Evolutionary conservation across 2,797 vertebrate species (phyloP).

Genomic region (Saxicola maurus): DNA sequence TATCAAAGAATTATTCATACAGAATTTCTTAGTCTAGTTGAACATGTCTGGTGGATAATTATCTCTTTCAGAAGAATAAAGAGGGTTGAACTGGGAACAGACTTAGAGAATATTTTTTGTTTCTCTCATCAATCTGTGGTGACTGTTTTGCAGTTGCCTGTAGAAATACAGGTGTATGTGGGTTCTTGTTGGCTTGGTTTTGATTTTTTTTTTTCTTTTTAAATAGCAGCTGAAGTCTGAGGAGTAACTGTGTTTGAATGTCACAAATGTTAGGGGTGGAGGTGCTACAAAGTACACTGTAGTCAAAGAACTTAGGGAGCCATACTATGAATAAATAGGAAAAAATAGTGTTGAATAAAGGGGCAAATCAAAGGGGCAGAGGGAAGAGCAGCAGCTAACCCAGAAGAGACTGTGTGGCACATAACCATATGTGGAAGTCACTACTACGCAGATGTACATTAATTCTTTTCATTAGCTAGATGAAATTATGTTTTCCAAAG

Average conservation of each 20-base stretch:
- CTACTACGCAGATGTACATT: not conserved
- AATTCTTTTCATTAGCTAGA: not conserved
- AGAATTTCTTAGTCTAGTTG: not conserved
- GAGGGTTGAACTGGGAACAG: not conserved
- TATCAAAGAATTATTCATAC: not conserved
- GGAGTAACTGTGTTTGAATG: not conserved
- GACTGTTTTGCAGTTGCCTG: not conserved
- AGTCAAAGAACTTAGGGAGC: not conserved
- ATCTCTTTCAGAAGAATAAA: not conserved
- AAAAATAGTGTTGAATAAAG: not conserved
- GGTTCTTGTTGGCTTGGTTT: not conserved
- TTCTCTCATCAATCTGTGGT: not conserved
- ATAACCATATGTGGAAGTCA: accelerated
- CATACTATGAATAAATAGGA: not conserved
- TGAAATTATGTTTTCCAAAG: not conserved
- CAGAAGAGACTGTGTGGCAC: not conserved
- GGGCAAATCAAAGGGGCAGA: not conserved
- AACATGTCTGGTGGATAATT: not conserved
- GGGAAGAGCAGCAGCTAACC: not conserved
- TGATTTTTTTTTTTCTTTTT: not conserved
- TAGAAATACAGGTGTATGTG: not conserved
- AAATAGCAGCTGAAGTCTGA: not conserved
- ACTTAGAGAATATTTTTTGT: not conserved
- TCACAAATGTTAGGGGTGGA: not conserved
- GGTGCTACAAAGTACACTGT: not conserved